Evolutionary conservation across 2,797 vertebrate genomes (phyloP).

Genomic region (Ceryle rudis): DNA sequence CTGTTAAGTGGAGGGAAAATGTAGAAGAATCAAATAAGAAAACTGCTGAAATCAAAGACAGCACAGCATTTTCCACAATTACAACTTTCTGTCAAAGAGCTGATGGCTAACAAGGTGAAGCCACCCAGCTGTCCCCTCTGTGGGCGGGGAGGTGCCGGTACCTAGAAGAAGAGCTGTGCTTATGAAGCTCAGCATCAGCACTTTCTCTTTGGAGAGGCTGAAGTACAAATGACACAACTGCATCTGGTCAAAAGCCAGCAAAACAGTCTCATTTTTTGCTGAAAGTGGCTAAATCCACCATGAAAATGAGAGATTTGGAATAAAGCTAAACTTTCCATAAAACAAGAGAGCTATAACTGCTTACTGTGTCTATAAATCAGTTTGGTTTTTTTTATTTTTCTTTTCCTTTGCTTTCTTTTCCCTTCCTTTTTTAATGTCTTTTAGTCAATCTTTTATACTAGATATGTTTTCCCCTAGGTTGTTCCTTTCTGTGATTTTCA

Average conservation of each 20-base stretch:
- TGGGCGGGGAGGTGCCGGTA: not conserved
- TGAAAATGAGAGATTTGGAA: not conserved
- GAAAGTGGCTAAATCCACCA: not conserved
- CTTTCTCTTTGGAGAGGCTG: not conserved
- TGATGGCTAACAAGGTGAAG: not conserved
- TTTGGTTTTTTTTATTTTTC: not conserved
- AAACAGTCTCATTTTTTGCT: not conserved
- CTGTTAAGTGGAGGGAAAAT: not conserved
- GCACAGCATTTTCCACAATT: not conserved
- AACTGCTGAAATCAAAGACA: not conserved
- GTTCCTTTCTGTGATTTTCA: not conserved
- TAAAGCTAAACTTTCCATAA: not conserved
- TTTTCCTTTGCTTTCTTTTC: not conserved
- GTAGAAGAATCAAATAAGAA: not conserved
- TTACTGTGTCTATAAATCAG: not conserved
- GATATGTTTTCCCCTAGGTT: not conserved
- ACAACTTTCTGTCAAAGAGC: accelerated
- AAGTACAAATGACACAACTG: not conserved
- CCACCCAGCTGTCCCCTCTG: not conserved
- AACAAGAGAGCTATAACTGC: not conserved
- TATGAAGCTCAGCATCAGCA: not conserved
- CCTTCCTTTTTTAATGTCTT: not conserved
- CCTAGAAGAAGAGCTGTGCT: not conserved
- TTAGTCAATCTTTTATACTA: not conserved
- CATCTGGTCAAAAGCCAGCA: not conserved